Evolutionary conservation across 37 sponge, comb jelly and placozoan species (phyloP).

Genomic region (Diacarnus erythraeanus): DNA sequence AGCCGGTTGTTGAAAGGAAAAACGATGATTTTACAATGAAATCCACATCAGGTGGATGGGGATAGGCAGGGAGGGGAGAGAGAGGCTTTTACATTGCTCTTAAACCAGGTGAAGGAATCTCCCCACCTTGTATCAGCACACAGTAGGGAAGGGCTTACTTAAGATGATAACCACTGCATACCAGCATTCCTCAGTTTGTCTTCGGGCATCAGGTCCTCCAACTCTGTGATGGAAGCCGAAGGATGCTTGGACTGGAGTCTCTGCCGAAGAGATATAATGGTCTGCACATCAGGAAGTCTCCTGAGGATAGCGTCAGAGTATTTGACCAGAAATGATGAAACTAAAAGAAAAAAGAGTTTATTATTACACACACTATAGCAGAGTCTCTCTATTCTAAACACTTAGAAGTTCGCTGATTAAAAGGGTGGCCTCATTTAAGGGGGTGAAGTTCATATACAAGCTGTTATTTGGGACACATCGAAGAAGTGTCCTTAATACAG

Average conservation of each 20-base stretch:
- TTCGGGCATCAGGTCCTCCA: not conserved
- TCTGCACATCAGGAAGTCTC: constrained; percentile 65
- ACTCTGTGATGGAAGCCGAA: not conserved
- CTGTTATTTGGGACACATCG: too few species aligned
- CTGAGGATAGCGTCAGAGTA: constrained; percentile 58
- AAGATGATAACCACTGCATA: not conserved
- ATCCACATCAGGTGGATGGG: too few species aligned
- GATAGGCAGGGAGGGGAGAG: too few species aligned
- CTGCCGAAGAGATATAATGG: constrained; percentile 59
- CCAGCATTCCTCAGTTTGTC: constrained; percentile 20
- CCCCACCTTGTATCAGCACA: not conserved
- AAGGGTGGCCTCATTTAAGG: too few species aligned
- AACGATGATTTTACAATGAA: too few species aligned
- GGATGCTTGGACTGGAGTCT: not conserved
- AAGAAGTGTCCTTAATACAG: too few species aligned
- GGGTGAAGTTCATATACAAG: too few species aligned
- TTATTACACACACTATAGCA: too few species aligned
- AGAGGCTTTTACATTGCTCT: too few species aligned
- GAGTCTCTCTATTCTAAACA: too few species aligned
- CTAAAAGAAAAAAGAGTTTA: not conserved
- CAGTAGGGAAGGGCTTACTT: not conserved
- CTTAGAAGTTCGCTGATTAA: too few species aligned
- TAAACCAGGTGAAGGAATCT: not conserved
- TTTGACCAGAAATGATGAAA: constrained; percentile 11
- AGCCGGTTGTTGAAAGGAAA: too few species aligned